These are phyloP conservation scores for Drosophila kurseongensis DNA, from an alignment of 1,140 invertebrate genomes.

Conservation along the genomic window DNA sequence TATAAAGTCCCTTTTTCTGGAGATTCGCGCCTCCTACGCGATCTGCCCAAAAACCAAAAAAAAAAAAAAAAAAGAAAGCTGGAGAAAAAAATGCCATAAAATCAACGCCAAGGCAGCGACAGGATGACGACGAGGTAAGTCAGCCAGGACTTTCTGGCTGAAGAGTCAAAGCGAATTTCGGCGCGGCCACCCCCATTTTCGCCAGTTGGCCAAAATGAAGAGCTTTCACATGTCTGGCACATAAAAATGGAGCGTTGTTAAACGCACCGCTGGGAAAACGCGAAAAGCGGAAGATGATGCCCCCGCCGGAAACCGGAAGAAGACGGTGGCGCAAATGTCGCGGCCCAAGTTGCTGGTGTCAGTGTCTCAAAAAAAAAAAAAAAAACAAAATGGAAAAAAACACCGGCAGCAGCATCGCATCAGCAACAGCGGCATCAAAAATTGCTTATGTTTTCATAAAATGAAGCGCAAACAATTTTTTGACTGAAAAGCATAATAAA, in stretches of 20 bases:
- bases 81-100: constrained; percentile 70
- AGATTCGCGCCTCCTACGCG: background rate
- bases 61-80: constrained; percentile 50
- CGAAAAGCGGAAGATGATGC: constrained; percentile 28
- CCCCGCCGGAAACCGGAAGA: constrained; percentile 21
- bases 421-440: constrained; percentile 59
- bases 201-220: constrained; percentile 61
- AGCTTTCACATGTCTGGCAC: constrained; percentile 80
- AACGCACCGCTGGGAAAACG: constrained; percentile 74
- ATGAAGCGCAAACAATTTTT: constrained; percentile 81
- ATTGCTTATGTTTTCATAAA: constrained; percentile 82
- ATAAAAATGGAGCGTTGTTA: constrained; percentile 80
- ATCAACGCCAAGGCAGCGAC: constrained; percentile 72
- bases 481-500: constrained; percentile 79
- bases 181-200: constrained; percentile 6
- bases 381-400: constrained; percentile 3
- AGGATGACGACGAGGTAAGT: constrained; percentile 63
- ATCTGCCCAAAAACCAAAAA: constrained; percentile 51
- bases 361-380: constrained; percentile 50
- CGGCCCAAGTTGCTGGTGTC: constrained; percentile 68
- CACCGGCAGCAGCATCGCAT: constrained; percentile 26
- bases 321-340: constrained; percentile 38
- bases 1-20: constrained; percentile 57
- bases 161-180: constrained; percentile 31
- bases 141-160: constrained; percentile 23